Conservation (phyloP, 2,888 invertebrate genomes). For the Pyrgus malvae region DNA sequence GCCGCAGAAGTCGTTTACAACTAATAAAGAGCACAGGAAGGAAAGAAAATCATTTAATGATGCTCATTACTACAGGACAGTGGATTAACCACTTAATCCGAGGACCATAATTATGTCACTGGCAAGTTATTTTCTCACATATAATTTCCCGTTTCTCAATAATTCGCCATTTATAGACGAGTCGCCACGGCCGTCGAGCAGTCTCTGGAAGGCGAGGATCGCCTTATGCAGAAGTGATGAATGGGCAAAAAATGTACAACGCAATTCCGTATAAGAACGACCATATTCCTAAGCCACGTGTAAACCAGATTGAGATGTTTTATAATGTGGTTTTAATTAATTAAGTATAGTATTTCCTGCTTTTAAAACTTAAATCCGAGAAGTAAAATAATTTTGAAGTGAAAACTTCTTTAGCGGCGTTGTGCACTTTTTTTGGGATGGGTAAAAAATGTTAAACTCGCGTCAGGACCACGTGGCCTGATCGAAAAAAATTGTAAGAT, state of each 20-base stretch:
- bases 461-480: too few species aligned
- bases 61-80: not conserved
- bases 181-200: slow-evolving; percentile 37
- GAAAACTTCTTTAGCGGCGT: too few species aligned
- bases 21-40: too few species aligned
- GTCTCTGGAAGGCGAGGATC: slow-evolving; percentile 33
- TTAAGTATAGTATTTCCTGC: too few species aligned
- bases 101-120: slow-evolving; percentile 33
- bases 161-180: slow-evolving; percentile 30
- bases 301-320: slow-evolving; percentile 16
- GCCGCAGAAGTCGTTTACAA: too few species aligned
- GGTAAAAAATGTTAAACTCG: too few species aligned
- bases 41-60: too few species aligned
- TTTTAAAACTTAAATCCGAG: too few species aligned
- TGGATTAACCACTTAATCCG: not conserved
- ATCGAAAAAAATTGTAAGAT: too few species aligned
- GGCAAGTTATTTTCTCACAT: slow-evolving; percentile 38
- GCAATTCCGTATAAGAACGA: slow-evolving; percentile 16
- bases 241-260: slow-evolving; percentile 18
- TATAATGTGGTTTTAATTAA: slow-evolving; percentile 7
- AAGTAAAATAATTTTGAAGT: too few species aligned
- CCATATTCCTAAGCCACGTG: slow-evolving; percentile 12
- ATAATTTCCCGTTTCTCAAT: slow-evolving; percentile 27
- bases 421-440: too few species aligned
- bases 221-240: slow-evolving; percentile 31